Evolutionary conservation across 2,113 vertebrate genomes (phyloP).

Genomic region (Ciconia maguari): DNA sequence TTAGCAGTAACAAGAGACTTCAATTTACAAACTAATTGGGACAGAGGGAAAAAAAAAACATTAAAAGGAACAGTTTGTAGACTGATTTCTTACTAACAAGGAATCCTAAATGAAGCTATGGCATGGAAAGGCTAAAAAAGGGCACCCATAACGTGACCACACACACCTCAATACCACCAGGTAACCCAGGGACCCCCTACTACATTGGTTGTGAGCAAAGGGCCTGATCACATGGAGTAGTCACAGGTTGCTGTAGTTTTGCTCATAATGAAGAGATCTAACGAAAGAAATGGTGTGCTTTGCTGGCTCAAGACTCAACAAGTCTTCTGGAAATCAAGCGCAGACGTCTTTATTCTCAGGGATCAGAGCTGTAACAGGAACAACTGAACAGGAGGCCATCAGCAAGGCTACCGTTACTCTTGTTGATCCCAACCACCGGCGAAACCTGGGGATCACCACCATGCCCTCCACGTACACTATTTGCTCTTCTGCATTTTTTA

Average conservation of each 20-base stretch:
- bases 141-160: not conserved
- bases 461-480: not conserved
- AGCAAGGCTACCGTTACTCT: not conserved
- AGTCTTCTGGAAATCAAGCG: not conserved
- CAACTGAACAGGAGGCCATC: not conserved
- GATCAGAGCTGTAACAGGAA: not conserved
- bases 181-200: fast-evolving
- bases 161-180: not conserved
- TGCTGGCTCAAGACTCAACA: not conserved
- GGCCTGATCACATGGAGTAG: too few relatives aligned
- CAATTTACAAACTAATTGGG: not conserved
- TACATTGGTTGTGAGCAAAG: not conserved
- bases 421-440: fast-evolving
- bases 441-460: not conserved
- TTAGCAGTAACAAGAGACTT: not conserved
- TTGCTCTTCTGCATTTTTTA: not conserved
- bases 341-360: not conserved
- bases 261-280: not conserved
- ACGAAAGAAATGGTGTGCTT: fast-evolving
- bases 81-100: not conserved
- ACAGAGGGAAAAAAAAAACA: not conserved
- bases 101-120: not conserved
- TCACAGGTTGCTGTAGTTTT: not conserved
- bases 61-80: not conserved
- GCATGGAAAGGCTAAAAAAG: not conserved